A percentile compares a stretch with the other conserved stretches of the same genome.
Evolutionary conservation across 2,888 invertebrate genomes (phyloP).

Genomic region (Plemyria rubiginata): DNA sequence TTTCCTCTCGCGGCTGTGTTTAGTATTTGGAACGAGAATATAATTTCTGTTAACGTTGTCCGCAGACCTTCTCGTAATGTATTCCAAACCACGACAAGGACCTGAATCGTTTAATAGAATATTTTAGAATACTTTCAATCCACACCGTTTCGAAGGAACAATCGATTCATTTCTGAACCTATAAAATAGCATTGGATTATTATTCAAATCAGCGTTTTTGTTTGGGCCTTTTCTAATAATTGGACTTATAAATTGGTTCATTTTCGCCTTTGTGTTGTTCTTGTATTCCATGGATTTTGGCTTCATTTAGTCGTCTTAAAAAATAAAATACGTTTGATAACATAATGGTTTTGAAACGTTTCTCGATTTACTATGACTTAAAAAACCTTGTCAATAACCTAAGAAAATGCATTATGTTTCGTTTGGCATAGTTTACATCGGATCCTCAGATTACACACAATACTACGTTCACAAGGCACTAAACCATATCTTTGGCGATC

Average conservation of each 20-base stretch:
- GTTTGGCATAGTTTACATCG: conserved; percentile 35
- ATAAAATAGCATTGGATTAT: background rate
- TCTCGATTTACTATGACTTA: too few species aligned
- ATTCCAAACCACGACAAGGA: conserved; percentile 40
- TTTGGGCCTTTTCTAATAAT: background rate
- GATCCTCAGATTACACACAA: conserved; percentile 29
- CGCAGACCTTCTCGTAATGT: conserved; percentile 36
- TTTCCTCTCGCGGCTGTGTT: conserved; percentile 12
- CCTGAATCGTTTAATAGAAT: conserved; percentile 13
- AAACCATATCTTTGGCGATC: conserved; percentile 44
- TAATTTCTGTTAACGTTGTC: conserved; percentile 26
- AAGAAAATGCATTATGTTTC: conserved; percentile 35
- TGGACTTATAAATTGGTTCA: background rate
- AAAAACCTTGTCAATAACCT: conserved; percentile 8
- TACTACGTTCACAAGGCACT: conserved; percentile 36
- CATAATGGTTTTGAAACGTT: too few species aligned
- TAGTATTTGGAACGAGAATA: conserved; percentile 18
- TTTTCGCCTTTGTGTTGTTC: background rate
- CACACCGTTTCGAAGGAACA: conserved; percentile 1
- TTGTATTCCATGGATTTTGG: background rate
- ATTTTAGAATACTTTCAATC: conserved; percentile 18
- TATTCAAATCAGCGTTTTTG: background rate
- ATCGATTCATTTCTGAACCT: conserved; percentile 1
- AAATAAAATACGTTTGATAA: too few species aligned
- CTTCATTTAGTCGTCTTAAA: too few species aligned